These are phyloP conservation scores for Pygoscelis adeliae DNA, from an alignment of 2,113 vertebrate genomes.

Conservation along the genomic window DNA sequence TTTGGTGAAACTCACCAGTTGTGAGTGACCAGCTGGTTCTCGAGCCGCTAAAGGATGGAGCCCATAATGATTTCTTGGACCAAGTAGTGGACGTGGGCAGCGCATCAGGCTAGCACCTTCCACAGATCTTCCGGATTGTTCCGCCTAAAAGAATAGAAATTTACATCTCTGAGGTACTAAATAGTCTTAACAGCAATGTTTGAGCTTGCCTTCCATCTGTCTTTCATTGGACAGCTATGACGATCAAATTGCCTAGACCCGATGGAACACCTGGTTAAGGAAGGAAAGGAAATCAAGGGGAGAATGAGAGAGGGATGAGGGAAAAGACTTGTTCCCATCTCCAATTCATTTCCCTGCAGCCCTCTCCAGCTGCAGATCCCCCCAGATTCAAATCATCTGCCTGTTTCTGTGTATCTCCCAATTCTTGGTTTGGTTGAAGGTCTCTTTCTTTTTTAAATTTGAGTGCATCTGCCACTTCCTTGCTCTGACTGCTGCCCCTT, in stretches of 20 bases:
- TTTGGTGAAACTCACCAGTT: constrained; percentile 74
- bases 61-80: constrained; percentile 54
- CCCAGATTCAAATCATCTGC: neutral
- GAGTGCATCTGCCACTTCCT: neutral
- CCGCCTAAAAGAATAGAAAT: constrained; percentile 72
- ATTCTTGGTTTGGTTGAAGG: neutral
- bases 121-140: constrained; percentile 66
- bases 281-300: neutral
- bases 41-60: constrained; percentile 61
- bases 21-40: constrained; percentile 69
- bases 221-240: neutral
- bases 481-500: neutral
- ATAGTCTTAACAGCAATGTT: neutral
- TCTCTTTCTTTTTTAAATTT: neutral
- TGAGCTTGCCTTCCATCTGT: neutral
- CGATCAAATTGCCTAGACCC: neutral
- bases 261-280: neutral
- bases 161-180: neutral
- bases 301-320: neutral
- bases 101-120: constrained; percentile 66
- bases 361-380: neutral
- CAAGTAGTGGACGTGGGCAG: constrained; percentile 80
- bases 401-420: neutral
- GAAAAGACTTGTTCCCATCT: neutral
- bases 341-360: neutral